A percentile compares a stretch with the other conserved stretches of the same genome.
Conservation (phyloP, 2,113 vertebrate species). For the Chaetorhynchus papuensis region DNA sequence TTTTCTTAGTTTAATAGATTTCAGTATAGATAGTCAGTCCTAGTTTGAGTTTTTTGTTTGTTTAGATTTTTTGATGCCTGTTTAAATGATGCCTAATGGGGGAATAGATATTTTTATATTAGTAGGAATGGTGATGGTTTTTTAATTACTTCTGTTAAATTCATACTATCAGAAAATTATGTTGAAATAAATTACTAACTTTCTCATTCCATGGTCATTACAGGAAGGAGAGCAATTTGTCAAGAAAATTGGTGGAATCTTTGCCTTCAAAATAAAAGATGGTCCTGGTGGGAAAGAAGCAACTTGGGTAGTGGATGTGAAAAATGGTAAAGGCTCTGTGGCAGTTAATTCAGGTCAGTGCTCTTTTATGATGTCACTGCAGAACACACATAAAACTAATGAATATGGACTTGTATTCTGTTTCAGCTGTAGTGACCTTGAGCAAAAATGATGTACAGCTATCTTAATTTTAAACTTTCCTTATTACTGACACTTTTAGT, state of each 20-base stretch:
- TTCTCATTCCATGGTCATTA: neutral
- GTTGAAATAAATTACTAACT: neutral
- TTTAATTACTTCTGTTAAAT: neutral
- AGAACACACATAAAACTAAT: neutral
- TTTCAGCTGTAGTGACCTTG: neutral
- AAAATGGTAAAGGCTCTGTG: constrained; percentile 87
- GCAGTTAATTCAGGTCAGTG: constrained; percentile 81
- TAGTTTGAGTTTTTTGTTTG: neutral
- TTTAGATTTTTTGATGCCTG: neutral
- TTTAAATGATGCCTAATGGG: neutral
- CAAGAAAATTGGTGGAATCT: constrained; percentile 90
- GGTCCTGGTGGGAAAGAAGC: constrained; percentile 87
- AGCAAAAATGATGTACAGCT: neutral
- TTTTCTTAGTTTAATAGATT: neutral
- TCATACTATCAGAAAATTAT: neutral
- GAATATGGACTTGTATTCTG: neutral
- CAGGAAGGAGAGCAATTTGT: constrained; percentile 90
- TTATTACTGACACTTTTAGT: neutral
- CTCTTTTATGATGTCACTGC: neutral
- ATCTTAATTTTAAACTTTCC: neutral
- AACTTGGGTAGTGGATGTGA: constrained; percentile 91
- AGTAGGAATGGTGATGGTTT: neutral
- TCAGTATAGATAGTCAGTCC: neutral
- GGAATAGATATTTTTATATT: neutral
- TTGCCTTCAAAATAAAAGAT: constrained; percentile 90